Percentiles rank a stretch among this genome's conserved stretches.
These are phyloP conservation scores for Synchiropus splendidus DNA, from an alignment of 2,113 vertebrate species.

Conservation along the genomic window DNA sequence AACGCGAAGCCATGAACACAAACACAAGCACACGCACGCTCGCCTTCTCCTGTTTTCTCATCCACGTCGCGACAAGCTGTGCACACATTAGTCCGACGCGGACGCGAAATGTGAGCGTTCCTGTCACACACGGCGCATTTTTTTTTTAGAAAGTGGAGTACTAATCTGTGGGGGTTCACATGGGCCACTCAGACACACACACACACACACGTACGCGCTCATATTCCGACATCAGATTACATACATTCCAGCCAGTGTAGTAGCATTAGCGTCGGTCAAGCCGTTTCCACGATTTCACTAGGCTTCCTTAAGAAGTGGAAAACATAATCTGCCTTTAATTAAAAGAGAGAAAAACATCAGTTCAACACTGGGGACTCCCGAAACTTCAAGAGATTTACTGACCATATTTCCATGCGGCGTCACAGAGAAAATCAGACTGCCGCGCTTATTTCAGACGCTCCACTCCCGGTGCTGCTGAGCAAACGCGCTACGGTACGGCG, in stretches of 20 bases:
- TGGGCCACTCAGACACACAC: constrained; percentile 14
- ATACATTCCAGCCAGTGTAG: constrained; percentile 62
- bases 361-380: constrained; percentile 31
- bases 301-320: constrained; percentile 73
- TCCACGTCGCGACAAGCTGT: background rate
- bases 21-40: constrained; percentile 6
- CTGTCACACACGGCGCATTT: constrained; percentile 8
- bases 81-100: constrained; percentile 6
- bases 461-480: no score
- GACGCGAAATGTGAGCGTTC: constrained; percentile 10
- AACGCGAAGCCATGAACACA: constrained; percentile 2
- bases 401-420: no score
- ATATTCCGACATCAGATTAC: constrained; percentile 60
- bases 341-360: constrained; percentile 46
- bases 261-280: constrained; percentile 55
- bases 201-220: no score
- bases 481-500: no score
- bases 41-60: constrained; percentile 1
- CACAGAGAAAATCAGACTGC: no score
- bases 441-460: no score
- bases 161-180: constrained; percentile 54
- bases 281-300: constrained; percentile 53
- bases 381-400: background rate
- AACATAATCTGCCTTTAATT: constrained; percentile 86
- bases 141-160: constrained; percentile 40